A percentile compares a stretch with the other conserved stretches of the same genome.
Evolutionary conservation across 2,888 invertebrate genomes (phyloP).

Genomic region (Drosophila helvetica): DNA sequence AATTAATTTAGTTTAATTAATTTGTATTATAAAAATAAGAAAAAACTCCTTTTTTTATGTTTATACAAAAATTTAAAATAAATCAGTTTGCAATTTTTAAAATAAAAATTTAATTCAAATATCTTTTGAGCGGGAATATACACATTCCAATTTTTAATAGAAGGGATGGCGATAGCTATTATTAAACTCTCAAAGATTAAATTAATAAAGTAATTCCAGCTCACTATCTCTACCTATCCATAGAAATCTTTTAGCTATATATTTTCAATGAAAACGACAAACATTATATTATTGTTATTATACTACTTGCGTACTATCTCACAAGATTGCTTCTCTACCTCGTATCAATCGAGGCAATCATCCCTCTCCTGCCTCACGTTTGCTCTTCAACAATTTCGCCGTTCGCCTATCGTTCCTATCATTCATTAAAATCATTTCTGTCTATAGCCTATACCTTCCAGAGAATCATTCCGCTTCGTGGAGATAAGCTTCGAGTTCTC

Average conservation of each 20-base stretch:
- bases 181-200: background rate
- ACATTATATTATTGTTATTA: slow-evolving; percentile 6
- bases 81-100: too few relatives aligned
- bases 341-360: background rate
- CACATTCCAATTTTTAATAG: too few relatives aligned
- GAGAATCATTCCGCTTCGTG: slow-evolving; percentile 15
- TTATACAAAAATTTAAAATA: too few relatives aligned
- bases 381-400: background rate
- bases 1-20: too few relatives aligned
- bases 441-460: slow-evolving; percentile 18
- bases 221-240: background rate
- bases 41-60: too few relatives aligned
- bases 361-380: slow-evolving; percentile 25
- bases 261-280: slow-evolving; percentile 2
- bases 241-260: background rate
- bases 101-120: too few relatives aligned
- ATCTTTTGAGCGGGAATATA: too few relatives aligned
- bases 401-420: slow-evolving; percentile 1
- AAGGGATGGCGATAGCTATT: background rate
- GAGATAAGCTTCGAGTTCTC: slow-evolving; percentile 30
- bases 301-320: background rate
- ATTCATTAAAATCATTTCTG: slow-evolving; percentile 15
- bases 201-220: background rate
- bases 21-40: too few relatives aligned
- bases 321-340: background rate